These are phyloP conservation scores for Phengaris arion DNA, from an alignment of 2,888 invertebrate species.

Conservation along the genomic window DNA sequence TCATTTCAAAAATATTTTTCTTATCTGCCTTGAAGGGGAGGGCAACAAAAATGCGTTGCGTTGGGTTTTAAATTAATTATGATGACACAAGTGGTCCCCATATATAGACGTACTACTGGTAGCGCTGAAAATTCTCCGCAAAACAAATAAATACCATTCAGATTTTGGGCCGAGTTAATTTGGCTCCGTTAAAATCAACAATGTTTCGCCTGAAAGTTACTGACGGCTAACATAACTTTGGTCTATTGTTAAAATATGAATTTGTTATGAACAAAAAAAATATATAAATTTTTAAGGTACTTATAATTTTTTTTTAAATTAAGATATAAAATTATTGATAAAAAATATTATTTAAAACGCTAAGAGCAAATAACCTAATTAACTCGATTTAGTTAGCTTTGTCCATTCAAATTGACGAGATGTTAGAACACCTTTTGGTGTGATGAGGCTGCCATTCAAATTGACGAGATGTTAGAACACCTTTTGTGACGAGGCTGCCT, in stretches of 20 bases:
- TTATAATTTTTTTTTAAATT: too few relatives aligned
- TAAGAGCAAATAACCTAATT: too few relatives aligned
- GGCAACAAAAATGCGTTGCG: not conserved
- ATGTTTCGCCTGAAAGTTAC: not conserved
- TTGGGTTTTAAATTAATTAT: not conserved
- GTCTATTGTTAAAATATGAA: not conserved
- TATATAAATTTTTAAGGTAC: too few relatives aligned
- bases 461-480: too few relatives aligned
- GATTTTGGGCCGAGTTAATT: not conserved
- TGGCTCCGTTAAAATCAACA: not conserved
- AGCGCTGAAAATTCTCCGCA: not conserved
- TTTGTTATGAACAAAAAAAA: too few relatives aligned
- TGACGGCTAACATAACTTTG: not conserved
- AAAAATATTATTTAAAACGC: too few relatives aligned
- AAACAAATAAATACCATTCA: not conserved
- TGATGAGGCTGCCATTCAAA: too few relatives aligned
- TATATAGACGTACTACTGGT: not conserved
- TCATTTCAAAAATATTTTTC: conserved; percentile 6
- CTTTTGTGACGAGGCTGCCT: not conserved
- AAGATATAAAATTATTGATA: too few relatives aligned
- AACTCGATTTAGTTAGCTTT: too few relatives aligned
- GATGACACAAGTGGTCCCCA: conserved; percentile 3
- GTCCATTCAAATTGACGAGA: too few relatives aligned
- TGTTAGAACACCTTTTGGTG: not conserved
- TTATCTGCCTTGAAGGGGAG: conserved; percentile 9